A percentile compares a stretch with the other conserved stretches of the same genome.
Evolutionary conservation across 2,888 invertebrate species (phyloP).

Genomic region (Amphipoea oculea): DNA sequence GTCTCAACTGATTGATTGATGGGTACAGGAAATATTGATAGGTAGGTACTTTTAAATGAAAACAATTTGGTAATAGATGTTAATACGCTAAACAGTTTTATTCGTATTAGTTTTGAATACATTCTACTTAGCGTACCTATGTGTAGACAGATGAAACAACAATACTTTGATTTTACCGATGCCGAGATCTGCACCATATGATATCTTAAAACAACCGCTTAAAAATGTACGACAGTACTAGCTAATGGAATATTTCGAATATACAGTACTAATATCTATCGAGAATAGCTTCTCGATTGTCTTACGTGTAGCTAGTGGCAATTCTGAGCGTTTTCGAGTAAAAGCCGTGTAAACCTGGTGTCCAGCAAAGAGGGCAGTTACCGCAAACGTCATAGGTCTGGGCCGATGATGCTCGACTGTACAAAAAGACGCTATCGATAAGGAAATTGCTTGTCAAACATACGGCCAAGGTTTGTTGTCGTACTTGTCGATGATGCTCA

Average conservation of each 20-base stretch:
- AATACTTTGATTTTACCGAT: background rate
- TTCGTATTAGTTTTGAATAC: background rate
- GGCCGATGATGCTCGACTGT: background rate
- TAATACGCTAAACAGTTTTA: background rate
- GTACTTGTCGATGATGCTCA: background rate
- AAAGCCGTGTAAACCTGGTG: background rate
- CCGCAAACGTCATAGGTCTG: conserved; percentile 12
- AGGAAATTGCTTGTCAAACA: conserved; percentile 48
- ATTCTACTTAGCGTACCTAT: background rate
- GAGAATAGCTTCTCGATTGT: conserved; percentile 1
- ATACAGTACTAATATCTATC: background rate
- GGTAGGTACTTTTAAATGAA: background rate
- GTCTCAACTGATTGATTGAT: background rate
- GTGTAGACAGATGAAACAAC: background rate
- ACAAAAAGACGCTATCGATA: conserved; percentile 18
- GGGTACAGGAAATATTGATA: background rate
- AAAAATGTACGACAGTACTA: conserved; percentile 14
- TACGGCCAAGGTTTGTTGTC: conserved; percentile 16
- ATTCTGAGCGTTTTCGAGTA: background rate
- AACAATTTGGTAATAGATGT: background rate
- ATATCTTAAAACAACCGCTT: conserved; percentile 9
- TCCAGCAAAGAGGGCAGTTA: conserved; percentile 16
- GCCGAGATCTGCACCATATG: background rate
- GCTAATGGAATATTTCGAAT: conserved; percentile 18
- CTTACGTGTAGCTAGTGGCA: conserved; percentile 16